A percentile compares a stretch with the other conserved stretches of the same genome.
Conservation (phyloP, 2,888 invertebrate species). For the Marasmarcha lunaedactyla region DNA sequence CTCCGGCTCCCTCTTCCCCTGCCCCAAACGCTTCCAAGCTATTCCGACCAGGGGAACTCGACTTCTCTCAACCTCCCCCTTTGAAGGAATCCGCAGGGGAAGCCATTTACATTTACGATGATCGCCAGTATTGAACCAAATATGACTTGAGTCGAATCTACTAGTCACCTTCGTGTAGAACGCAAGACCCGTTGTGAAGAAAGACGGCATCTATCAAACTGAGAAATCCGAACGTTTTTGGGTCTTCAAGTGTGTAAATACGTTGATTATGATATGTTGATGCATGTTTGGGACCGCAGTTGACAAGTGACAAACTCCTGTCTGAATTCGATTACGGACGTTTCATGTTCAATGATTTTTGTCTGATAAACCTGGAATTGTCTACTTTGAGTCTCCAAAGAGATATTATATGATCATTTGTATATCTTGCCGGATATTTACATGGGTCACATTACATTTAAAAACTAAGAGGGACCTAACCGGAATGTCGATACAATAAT, state of each 20-base stretch:
- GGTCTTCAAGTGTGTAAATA: too few relatives aligned
- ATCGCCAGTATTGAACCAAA: slow-evolving; percentile 48
- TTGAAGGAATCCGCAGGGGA: slow-evolving; percentile 77
- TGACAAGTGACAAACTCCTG: too few relatives aligned
- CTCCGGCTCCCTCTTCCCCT: slow-evolving; percentile 57
- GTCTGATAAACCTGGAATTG: too few relatives aligned
- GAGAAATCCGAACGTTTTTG: too few relatives aligned
- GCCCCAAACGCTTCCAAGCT: slow-evolving; percentile 63
- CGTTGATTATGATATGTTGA: too few relatives aligned
- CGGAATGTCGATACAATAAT: slow-evolving; percentile 30
- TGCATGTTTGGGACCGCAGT: too few relatives aligned
- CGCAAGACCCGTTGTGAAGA: slow-evolving; percentile 21
- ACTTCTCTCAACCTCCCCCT: slow-evolving; percentile 55
- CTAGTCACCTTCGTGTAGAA: slow-evolving; percentile 19
- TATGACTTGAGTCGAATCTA: slow-evolving; percentile 11
- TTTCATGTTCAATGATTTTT: too few relatives aligned
- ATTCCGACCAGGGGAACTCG: slow-evolving; percentile 54
- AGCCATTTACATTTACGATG: slow-evolving; percentile 70
- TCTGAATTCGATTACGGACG: too few relatives aligned
- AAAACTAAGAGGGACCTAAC: slow-evolving; percentile 47
- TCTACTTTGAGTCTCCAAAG: too few relatives aligned
- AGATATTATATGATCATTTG: too few relatives aligned
- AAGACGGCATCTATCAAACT: slow-evolving; percentile 8
- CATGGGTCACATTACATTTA: slow-evolving; percentile 29
- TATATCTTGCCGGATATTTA: slow-evolving; percentile 37